These are phyloP conservation scores for Etia nguti DNA, from an alignment of 2,113 vertebrate genomes.

Conservation along the genomic window DNA sequence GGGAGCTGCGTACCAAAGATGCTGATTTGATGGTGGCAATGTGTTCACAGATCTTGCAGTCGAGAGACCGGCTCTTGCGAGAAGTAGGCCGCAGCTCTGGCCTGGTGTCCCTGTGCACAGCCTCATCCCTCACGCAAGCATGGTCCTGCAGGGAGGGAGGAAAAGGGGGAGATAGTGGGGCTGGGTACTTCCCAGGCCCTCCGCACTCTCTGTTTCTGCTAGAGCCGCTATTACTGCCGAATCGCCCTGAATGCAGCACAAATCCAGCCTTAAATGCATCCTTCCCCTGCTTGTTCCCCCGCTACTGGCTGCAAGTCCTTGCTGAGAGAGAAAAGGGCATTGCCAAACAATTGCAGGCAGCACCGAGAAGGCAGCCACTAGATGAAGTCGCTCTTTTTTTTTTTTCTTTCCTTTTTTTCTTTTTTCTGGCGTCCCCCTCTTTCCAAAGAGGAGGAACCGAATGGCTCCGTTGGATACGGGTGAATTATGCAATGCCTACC, in stretches of 20 bases:
- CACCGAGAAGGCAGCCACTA: constrained; percentile 45
- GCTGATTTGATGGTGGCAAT: constrained; percentile 97
- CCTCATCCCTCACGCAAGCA: constrained; percentile 99
- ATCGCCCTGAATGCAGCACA: constrained; percentile 73
- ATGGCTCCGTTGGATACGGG: constrained; percentile 55
- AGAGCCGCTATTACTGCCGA: constrained; percentile 55
- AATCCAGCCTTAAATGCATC: constrained; percentile 69
- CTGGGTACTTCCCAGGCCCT: constrained; percentile 71
- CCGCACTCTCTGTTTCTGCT: constrained; percentile 52
- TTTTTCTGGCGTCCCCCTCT: constrained; percentile 51
- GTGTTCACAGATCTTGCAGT: constrained; percentile 92
- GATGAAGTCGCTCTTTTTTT: constrained; percentile 33
- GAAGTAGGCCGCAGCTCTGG: constrained; percentile 97
- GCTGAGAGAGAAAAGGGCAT: constrained; percentile 66
- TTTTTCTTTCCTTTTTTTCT: too few species aligned
- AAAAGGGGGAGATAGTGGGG: constrained; percentile 84
- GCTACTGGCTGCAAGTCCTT: constrained; percentile 65
- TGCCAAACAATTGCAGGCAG: constrained; percentile 58
- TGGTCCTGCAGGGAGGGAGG: constrained; percentile 87
- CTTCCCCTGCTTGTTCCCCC: constrained; percentile 44
- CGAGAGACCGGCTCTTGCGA: constrained; percentile 91
- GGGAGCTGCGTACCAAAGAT: constrained; percentile 83
- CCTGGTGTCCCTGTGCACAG: constrained; percentile 95
- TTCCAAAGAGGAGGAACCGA: constrained; percentile 60
- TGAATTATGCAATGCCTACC: constrained; percentile 72